Conservation (phyloP, 2,113 vertebrate species). For the Odontophorus gujanensis region DNA sequence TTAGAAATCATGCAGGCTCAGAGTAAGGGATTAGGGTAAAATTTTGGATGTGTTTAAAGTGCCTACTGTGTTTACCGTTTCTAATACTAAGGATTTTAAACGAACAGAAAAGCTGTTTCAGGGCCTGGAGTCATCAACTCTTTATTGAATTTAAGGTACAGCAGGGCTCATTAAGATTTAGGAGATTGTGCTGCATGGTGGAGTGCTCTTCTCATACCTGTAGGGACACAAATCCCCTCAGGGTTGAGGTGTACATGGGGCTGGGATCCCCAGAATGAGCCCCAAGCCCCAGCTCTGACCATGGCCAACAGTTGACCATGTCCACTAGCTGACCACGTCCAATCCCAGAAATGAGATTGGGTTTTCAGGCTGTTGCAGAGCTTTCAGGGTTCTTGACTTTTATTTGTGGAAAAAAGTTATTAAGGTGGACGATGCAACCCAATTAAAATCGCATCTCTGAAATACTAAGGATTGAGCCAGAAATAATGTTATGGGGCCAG, state of each 20-base stretch:
- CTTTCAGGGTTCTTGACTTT: background rate
- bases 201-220: background rate
- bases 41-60: background rate
- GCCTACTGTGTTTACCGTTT: background rate
- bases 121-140: background rate
- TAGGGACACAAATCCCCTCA: background rate
- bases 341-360: background rate
- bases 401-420: background rate
- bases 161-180: background rate
- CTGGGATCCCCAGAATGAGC: accelerated
- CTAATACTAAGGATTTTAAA: background rate
- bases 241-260: background rate
- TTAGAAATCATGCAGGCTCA: background rate
- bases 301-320: background rate
- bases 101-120: background rate
- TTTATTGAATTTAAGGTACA: background rate
- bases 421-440: background rate
- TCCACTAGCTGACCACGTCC: background rate
- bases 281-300: background rate
- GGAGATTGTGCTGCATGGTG: background rate
- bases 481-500: background rate
- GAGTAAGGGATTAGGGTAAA: background rate
- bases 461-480: background rate
- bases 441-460: background rate
- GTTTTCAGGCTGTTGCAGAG: background rate